Evolutionary conservation across 2,888 invertebrate species (phyloP).

Genomic region (Creontiades dilutus): DNA sequence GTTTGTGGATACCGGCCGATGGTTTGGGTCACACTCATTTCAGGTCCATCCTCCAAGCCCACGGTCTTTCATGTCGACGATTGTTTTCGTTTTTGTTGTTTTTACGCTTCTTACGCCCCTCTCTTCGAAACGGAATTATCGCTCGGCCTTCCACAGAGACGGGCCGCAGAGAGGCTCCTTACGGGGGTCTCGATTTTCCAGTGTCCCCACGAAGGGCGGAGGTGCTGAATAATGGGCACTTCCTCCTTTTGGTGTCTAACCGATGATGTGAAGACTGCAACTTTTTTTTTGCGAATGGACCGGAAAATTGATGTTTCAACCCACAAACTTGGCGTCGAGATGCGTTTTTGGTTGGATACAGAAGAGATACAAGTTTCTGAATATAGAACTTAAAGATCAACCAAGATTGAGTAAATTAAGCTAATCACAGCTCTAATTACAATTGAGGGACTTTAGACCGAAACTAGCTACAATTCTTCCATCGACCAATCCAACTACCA

Average conservation of each 20-base stretch:
- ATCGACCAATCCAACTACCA: too few relatives aligned
- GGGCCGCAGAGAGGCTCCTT: neutral
- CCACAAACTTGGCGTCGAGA: neutral
- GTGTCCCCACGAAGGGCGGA: neutral
- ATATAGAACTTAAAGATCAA: too few relatives aligned
- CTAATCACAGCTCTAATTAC: too few relatives aligned
- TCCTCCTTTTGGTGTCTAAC: neutral
- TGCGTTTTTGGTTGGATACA: too few relatives aligned
- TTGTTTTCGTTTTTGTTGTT: constrained; percentile 46
- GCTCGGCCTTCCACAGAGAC: neutral
- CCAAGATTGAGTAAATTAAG: too few relatives aligned
- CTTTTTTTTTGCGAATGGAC: neutral
- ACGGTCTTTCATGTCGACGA: constrained; percentile 44
- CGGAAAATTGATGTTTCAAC: constrained; percentile 32
- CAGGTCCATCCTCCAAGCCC: neutral
- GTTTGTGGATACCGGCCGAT: constrained; percentile 38
- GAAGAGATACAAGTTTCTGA: too few relatives aligned
- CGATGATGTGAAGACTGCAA: neutral
- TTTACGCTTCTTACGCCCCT: neutral
- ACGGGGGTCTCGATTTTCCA: constrained; percentile 9
- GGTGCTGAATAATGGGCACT: constrained; percentile 21
- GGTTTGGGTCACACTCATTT: constrained; percentile 43
- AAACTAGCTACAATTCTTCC: too few relatives aligned
- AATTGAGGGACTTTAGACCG: too few relatives aligned
- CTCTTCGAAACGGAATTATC: neutral